phyloP scores from a whole-genome alignment of 2,888 invertebrate genomes.

The Serripes groenlandicus region DNA sequence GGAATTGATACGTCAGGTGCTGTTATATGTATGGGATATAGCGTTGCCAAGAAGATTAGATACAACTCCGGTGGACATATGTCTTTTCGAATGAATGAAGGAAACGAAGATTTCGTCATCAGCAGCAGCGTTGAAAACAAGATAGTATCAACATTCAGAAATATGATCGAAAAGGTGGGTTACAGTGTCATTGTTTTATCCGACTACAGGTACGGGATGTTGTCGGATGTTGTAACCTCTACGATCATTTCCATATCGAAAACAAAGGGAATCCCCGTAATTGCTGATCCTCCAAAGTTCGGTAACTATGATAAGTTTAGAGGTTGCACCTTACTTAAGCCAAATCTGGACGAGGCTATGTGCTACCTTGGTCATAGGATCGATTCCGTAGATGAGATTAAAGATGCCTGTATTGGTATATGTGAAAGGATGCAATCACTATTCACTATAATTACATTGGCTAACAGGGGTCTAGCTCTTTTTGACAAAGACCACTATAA shows the following conservation, averaged over 20 bases:
- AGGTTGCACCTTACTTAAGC: constrained; percentile 37
- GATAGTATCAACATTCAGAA: background rate
- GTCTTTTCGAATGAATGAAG: background rate
- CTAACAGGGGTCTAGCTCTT: constrained; percentile 26
- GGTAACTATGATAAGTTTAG: constrained; percentile 34
- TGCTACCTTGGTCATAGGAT: constrained; percentile 1
- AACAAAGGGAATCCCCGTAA: background rate
- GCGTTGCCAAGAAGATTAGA: constrained; percentile 19
- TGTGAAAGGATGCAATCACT: background rate
- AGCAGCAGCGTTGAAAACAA: background rate
- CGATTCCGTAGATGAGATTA: background rate
- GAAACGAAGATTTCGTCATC: constrained; percentile 3
- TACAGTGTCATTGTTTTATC: constrained; percentile 26
- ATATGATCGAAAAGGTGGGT: background rate
- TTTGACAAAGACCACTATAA: background rate
- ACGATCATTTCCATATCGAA: background rate
- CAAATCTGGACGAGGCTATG: constrained; percentile 29
- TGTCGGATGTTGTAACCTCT: constrained; percentile 7
- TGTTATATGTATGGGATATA: constrained; percentile 9
- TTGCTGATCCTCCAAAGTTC: constrained; percentile 51
- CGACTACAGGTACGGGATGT: constrained; percentile 36
- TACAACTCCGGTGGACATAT: constrained; percentile 16
- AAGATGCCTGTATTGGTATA: constrained; percentile 15
- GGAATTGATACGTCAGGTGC: background rate
- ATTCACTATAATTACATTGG: constrained; percentile 23